phyloP scores from a whole-genome alignment of 37 sponge, comb jelly and placozoan genomes.

The Tethya wilhelma region DNA sequence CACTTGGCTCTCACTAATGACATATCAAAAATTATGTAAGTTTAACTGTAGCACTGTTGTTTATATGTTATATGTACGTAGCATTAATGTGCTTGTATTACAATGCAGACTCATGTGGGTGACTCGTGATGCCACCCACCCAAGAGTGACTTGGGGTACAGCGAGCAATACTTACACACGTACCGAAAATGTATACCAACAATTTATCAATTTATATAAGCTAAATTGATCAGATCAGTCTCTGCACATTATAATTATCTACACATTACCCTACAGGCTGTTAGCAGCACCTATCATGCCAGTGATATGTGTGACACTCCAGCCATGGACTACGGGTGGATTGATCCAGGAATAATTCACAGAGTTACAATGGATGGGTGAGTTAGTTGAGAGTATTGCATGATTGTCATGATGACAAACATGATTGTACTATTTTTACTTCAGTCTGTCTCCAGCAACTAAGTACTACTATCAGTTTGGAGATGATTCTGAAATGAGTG shows the following conservation, averaged over 20 bases:
- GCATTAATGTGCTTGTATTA: background rate
- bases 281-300: slow-evolving; percentile 63
- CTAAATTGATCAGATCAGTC: background rate
- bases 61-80: no score
- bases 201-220: background rate
- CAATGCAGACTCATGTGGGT: slow-evolving; percentile 65
- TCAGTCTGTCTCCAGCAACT: slow-evolving; percentile 47
- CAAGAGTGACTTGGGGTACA: slow-evolving; percentile 55
- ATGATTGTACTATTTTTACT: background rate
- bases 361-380: slow-evolving; percentile 44
- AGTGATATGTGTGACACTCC: slow-evolving; percentile 81
- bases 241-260: no score
- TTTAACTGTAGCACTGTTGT: background rate
- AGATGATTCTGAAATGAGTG: slow-evolving; percentile 66
- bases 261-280: slow-evolving; percentile 46
- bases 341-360: slow-evolving; percentile 69
- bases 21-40: slow-evolving; percentile 68
- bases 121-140: slow-evolving; percentile 45
- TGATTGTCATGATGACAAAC: background rate
- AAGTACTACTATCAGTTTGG: slow-evolving; percentile 72
- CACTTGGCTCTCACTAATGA: slow-evolving; percentile 66
- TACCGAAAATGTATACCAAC: slow-evolving; percentile 7
- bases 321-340: slow-evolving; percentile 74
- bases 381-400: background rate
- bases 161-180: slow-evolving; percentile 3